These are phyloP conservation scores for Coelinius sp. DNA, from an alignment of 2,888 invertebrate genomes.

Conservation along the genomic window DNA sequence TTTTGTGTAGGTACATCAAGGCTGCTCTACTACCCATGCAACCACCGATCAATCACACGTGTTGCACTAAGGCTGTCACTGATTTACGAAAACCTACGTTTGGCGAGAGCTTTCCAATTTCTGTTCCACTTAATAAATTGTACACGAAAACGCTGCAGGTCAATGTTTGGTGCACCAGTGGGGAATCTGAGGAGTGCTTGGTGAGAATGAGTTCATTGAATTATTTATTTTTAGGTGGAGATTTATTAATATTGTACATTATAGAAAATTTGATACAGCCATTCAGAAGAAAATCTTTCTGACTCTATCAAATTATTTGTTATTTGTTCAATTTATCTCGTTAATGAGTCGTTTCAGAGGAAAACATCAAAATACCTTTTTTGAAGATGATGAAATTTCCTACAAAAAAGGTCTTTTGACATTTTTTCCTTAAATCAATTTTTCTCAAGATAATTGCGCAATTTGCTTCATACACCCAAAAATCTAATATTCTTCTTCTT, in stretches of 20 bases:
- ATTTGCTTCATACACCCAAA: not conserved
- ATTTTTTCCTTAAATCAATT: slow-evolving; percentile 12
- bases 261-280: no score
- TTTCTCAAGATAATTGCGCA: slow-evolving; percentile 4
- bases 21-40: slow-evolving; percentile 81
- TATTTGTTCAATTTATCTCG: no score
- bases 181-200: slow-evolving; percentile 85
- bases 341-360: no score
- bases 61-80: slow-evolving; percentile 80
- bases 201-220: slow-evolving; percentile 74
- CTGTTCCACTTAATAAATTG: slow-evolving; percentile 82
- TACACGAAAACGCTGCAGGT: slow-evolving; percentile 92
- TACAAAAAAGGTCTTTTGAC: no score
- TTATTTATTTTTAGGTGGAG: slow-evolving; percentile 17
- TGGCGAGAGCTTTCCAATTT: slow-evolving; percentile 84
- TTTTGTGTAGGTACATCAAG: slow-evolving; percentile 79
- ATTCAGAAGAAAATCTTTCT: no score
- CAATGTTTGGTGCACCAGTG: slow-evolving; percentile 84
- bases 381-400: not conserved
- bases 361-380: no score
- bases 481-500: slow-evolving; percentile 40
- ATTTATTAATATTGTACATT: not conserved
- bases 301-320: no score
- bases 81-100: slow-evolving; percentile 84
- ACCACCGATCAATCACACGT: slow-evolving; percentile 72